Conservation (phyloP, 2,797 vertebrate genomes). For the Petrocephalus sullivani region DNA sequence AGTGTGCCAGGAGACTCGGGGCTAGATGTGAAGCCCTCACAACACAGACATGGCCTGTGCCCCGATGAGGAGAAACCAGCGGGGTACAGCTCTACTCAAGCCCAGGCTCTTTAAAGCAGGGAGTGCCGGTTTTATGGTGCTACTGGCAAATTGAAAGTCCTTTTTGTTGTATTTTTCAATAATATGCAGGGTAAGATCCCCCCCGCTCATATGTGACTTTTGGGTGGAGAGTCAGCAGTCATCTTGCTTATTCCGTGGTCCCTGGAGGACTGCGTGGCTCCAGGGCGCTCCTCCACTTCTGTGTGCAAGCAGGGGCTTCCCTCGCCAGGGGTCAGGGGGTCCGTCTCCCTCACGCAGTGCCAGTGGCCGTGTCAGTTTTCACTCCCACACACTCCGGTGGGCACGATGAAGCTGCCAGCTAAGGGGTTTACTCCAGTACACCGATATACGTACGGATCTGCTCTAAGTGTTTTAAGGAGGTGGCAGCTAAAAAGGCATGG, state of each 20-base stretch:
- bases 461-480: not conserved
- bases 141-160: not conserved
- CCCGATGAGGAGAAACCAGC: not conserved
- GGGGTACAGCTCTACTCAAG: not conserved
- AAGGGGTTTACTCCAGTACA: not conserved
- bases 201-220: not conserved
- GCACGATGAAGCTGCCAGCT: not conserved
- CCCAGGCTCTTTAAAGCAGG: not conserved
- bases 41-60: not conserved
- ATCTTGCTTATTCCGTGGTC: not conserved
- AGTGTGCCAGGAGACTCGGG: constrained; percentile 28
- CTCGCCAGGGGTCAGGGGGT: not conserved
- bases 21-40: constrained; percentile 26
- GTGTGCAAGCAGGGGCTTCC: not conserved
- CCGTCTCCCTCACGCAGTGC: not conserved
- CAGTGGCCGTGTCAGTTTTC: not conserved
- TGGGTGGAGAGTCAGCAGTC: not conserved
- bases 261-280: not conserved
- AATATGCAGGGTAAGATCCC: not conserved
- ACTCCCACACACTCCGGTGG: not conserved
- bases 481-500: not conserved
- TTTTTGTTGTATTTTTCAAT: not conserved
- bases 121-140: not conserved
- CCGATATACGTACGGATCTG: too few relatives aligned
- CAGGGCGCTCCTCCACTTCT: not conserved